Percentiles rank a stretch among this genome's conserved stretches.
Evolutionary conservation across 2,797 vertebrate species (phyloP).

Genomic region (Mycteria americana): DNA sequence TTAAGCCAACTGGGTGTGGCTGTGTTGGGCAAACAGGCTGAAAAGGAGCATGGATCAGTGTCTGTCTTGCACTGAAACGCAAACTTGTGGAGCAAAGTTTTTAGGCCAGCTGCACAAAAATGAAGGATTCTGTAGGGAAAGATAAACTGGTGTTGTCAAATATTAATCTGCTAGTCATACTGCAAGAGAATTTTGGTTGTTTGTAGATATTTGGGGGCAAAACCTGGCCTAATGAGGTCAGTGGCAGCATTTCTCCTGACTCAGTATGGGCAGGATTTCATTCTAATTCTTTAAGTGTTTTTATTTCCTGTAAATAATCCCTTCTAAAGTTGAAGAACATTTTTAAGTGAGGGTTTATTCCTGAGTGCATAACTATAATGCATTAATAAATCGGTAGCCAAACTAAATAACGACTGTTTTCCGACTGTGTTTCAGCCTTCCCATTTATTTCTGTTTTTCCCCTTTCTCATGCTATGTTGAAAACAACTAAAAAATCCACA

Average conservation of each 20-base stretch:
- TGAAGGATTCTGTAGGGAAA: not conserved
- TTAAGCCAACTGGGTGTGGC: not conserved
- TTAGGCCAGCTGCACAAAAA: slow-evolving; percentile 1
- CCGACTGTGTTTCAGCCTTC: not conserved
- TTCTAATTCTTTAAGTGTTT: slow-evolving; percentile 21
- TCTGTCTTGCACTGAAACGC: not conserved
- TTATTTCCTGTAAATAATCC: slow-evolving; percentile 42
- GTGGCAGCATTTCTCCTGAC: not conserved
- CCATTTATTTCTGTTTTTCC: not conserved
- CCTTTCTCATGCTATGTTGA: not conserved
- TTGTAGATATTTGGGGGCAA: not conserved
- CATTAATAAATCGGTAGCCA: slow-evolving; percentile 18
- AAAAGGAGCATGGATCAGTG: not conserved
- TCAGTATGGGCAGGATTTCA: not conserved
- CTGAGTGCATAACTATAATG: not conserved
- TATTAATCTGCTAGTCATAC: not conserved
- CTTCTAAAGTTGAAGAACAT: not conserved
- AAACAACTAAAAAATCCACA: not conserved
- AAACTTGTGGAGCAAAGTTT: not conserved
- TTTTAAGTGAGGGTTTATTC: slow-evolving; percentile 2
- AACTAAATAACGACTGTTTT: slow-evolving; percentile 27
- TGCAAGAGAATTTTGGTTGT: not conserved
- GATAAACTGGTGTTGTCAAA: not conserved
- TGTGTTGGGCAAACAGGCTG: not conserved
- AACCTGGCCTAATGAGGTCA: not conserved